Evolutionary conservation across 2,113 vertebrate species (phyloP).

Genomic region (Brienomyrus brachyistius): DNA sequence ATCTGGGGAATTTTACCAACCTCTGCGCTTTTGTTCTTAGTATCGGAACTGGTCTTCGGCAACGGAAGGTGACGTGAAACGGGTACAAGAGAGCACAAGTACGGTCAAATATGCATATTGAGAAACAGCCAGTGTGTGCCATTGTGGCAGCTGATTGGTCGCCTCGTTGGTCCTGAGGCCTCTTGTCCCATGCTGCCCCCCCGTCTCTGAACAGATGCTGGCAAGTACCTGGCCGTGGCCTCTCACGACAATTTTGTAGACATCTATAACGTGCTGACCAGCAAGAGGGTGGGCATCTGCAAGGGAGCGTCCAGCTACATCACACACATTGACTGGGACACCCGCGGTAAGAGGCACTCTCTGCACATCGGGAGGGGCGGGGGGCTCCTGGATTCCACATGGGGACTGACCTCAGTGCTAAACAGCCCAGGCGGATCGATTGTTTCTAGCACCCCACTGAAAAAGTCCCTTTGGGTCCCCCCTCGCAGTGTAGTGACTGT

Average conservation of each 20-base stretch:
- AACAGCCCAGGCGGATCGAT: not conserved
- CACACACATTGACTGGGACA: slow-evolving; percentile 96
- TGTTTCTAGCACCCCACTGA: not conserved
- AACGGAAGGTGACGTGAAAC: not conserved
- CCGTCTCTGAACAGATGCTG: slow-evolving; percentile 65
- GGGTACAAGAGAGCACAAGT: not conserved
- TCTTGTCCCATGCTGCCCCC: not conserved
- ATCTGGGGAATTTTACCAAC: no score
- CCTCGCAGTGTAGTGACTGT: not conserved
- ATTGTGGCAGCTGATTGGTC: not conserved
- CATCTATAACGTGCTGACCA: slow-evolving; percentile 93
- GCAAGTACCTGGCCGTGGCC: slow-evolving; percentile 92
- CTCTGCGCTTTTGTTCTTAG: not conserved
- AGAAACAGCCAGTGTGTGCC: not conserved
- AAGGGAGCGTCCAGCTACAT: slow-evolving; percentile 87
- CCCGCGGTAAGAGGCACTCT: slow-evolving; percentile 63
- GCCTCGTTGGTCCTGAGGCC: not conserved
- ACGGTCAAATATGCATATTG: not conserved
- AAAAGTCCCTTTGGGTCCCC: not conserved
- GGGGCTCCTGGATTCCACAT: not conserved
- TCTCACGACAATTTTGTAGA: slow-evolving; percentile 98
- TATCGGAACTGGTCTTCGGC: not conserved
- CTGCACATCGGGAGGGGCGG: not conserved
- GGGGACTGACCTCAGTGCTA: no score
- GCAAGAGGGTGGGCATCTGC: slow-evolving; percentile 94